Conservation (phyloP, 2,113 vertebrate genomes). For the Mola mola region DNA sequence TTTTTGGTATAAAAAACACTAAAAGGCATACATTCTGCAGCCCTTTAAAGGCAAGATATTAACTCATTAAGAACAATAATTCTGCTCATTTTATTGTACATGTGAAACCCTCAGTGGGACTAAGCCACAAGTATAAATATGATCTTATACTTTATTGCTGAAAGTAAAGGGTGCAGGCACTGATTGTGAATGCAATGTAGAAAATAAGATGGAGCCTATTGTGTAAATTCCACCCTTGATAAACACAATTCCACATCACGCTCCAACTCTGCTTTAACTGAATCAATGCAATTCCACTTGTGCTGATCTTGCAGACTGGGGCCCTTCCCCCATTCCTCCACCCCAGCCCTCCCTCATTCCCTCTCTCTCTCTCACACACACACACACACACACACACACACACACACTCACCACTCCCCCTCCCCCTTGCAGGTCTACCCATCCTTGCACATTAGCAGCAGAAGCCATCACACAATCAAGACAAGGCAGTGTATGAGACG, state of each 20-base stretch:
- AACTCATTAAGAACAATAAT: slow-evolving; percentile 3
- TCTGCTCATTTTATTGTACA: slow-evolving; percentile 6
- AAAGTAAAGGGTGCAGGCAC: slow-evolving; percentile 39
- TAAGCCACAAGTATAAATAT: background rate
- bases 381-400: slow-evolving; percentile 31
- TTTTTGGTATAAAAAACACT: slow-evolving; percentile 2
- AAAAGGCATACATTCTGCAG: background rate
- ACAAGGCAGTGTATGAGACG: slow-evolving; percentile 77
- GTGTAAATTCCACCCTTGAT: slow-evolving; percentile 77
- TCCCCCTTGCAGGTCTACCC: slow-evolving; percentile 67
- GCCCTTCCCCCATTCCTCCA: slow-evolving; percentile 73
- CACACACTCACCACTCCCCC: slow-evolving; percentile 53
- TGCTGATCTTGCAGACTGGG: slow-evolving; percentile 82
- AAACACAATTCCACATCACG: slow-evolving; percentile 80
- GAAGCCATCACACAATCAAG: slow-evolving; percentile 81
- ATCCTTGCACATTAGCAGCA: slow-evolving; percentile 80
- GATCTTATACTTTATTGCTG: slow-evolving; percentile 20
- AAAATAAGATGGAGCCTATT: slow-evolving; percentile 69
- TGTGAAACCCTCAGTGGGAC: slow-evolving; percentile 29
- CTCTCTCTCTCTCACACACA: slow-evolving; percentile 13
- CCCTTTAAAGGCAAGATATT: slow-evolving; percentile 20
- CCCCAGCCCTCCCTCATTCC: slow-evolving; percentile 18
- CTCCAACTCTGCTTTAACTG: slow-evolving; percentile 83
- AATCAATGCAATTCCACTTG: slow-evolving; percentile 85
- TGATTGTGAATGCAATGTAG: slow-evolving; percentile 62